Evolutionary conservation across 2,888 invertebrate genomes (phyloP), one percentile per base, ranked within the genome.

Genomic region (Ichneumoninae sp.): DNA sequence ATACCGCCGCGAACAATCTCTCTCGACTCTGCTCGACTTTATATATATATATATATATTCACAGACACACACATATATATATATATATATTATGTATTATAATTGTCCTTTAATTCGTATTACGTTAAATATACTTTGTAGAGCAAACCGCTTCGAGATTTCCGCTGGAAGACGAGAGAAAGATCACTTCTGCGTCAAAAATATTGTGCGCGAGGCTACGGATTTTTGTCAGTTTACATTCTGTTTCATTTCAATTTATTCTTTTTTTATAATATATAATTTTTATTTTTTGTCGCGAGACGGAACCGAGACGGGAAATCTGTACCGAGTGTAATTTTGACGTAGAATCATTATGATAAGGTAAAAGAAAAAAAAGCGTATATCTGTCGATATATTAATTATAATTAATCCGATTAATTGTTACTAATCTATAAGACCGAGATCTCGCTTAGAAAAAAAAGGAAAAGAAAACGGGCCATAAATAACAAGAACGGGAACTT

Each of bases 321-420:
- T 76, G 73, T 52, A 77, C 69, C 77, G 69, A 65, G 77, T 47
- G 74, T 69, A 69, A 78, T 84, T 84, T 73, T 65, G 60, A 73
- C 54, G 75, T 73, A 68, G 74, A 81, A 81, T 40, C 57, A 40
- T 77, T 66, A 71, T 73, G 71, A 50, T 83, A 81, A 84, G 63
- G 30, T 33, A 19, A 75, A 50, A 76, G 13, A 19, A 57, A 50
- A 50, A 54, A 66, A 44, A 57, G 65, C 66, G 70, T 82, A 86
- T 88, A 86, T 87, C 84, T 88, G 85, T 87, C 86, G 82, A 87
- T 87, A 87, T 85, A 83, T 87, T 71, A 83, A 86, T 86, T 82
- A 87, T 88, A 82, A 83, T 87, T 89, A 89, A 88, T 89, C 86
- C 83, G 86, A 90, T 89, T 88, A 68, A 91, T 88, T 89, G 87